Evolutionary conservation across 2,888 invertebrate species (phyloP).

Genomic region (Abrostola tripartita): DNA sequence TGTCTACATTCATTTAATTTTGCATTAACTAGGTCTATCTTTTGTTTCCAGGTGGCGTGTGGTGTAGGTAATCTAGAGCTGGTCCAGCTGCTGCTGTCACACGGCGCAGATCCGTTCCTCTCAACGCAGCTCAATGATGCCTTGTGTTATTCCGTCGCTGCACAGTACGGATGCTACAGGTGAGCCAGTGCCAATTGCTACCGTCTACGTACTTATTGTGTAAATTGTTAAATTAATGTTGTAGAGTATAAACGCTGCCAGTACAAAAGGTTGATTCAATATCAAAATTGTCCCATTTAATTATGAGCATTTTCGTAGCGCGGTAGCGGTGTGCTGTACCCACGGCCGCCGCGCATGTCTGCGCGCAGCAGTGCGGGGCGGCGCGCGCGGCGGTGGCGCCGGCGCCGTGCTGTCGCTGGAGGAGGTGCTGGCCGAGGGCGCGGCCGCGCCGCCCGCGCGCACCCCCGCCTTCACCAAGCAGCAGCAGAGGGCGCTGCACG

Average conservation of each 20-base stretch:
- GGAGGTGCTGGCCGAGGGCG: constrained; percentile 96
- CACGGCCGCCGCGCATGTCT: constrained; percentile 95
- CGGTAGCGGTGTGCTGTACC: constrained; percentile 96
- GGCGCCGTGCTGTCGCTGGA: constrained; percentile 94
- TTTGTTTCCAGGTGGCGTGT: constrained; percentile 90
- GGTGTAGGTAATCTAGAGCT: constrained; percentile 94
- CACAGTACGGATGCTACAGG: constrained; percentile 95
- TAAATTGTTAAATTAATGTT: too few species aligned
- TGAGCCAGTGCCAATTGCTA: constrained; percentile 49
- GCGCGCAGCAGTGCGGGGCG: constrained; percentile 90
- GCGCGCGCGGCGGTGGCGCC: constrained; percentile 89
- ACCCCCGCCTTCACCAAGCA: constrained; percentile 91
- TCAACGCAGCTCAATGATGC: constrained; percentile 95
- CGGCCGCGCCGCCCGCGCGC: constrained; percentile 76
- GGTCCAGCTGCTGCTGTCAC: constrained; percentile 93
- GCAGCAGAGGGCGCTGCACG: constrained; percentile 95
- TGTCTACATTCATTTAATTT: not conserved
- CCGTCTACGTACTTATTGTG: too few species aligned
- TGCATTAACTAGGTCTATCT: not conserved
- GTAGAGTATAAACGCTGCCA: too few species aligned
- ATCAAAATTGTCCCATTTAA: not conserved
- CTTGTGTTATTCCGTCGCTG: constrained; percentile 95
- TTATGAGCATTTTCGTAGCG: constrained; percentile 80
- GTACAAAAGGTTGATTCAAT: too few species aligned
- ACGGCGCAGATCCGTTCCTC: constrained; percentile 96